phyloP scores from a whole-genome alignment of 2,888 invertebrate genomes.

The Lordiphosa andalusiaca region DNA sequence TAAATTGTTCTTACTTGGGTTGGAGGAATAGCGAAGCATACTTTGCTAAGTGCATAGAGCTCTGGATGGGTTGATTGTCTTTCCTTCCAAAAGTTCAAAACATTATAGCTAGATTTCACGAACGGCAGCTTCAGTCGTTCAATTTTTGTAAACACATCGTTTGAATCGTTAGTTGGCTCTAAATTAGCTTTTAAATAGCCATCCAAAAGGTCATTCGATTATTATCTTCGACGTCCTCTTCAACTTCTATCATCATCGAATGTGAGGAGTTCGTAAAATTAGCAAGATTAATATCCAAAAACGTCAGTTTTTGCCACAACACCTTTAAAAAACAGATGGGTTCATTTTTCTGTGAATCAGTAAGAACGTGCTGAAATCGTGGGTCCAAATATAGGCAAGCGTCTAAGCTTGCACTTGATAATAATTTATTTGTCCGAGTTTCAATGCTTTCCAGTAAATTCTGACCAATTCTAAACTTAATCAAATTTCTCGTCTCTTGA shows the following conservation, averaged over 20 bases:
- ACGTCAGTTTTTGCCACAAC: conserved; percentile 13
- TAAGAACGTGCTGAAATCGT: background rate
- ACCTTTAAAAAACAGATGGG: conserved; percentile 14
- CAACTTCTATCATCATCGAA: no score
- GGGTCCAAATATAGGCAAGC: no score
- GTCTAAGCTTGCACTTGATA: no score
- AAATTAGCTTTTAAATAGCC: conserved; percentile 13
- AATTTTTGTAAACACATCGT: conserved; percentile 15
- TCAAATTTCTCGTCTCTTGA: no score
- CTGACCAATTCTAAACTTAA: no score
- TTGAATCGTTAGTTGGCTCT: conserved; percentile 18
- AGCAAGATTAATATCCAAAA: conserved; percentile 1
- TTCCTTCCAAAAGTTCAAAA: background rate
- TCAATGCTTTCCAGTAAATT: no score
- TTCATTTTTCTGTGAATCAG: conserved; percentile 15
- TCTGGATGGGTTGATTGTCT: no score
- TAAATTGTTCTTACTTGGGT: no score
- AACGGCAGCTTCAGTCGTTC: conserved; percentile 11
- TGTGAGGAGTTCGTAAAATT: background rate
- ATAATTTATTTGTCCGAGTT: no score
- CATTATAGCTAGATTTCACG: conserved; percentile 9
- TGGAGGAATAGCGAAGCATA: no score
- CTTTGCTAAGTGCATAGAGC: no score
- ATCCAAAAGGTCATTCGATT: conserved; percentile 15
- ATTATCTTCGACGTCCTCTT: conserved; percentile 6